Evolutionary conservation across 1,140 invertebrate species (phyloP).

Genomic region (Onthophagus taurus): DNA sequence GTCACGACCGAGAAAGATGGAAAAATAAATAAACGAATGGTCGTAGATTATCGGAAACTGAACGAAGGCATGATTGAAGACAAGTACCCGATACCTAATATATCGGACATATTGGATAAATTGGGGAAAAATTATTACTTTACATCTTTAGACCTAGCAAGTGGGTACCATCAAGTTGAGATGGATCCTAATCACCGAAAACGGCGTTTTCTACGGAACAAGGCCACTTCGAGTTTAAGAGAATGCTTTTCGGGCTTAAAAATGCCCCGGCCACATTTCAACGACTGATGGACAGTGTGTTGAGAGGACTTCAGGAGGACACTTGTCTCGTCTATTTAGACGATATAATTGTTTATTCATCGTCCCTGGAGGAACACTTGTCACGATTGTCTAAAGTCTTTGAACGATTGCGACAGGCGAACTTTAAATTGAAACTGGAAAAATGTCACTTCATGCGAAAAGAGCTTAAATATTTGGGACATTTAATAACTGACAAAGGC

Average conservation of each 20-base stretch:
- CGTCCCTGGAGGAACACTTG: constrained; percentile 27
- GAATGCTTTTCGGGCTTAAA: constrained; percentile 7
- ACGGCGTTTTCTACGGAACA: constrained; percentile 25
- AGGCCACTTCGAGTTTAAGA: constrained; percentile 8
- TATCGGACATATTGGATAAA: constrained; percentile 4
- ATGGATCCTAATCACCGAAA: constrained; percentile 29
- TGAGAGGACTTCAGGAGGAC: constrained; percentile 4
- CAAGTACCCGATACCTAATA: constrained; percentile 2
- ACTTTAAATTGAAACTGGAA: constrained; percentile 21
- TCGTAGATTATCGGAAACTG: constrained; percentile 32
- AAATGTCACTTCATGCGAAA: constrained; percentile 24
- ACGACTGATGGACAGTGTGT: constrained; percentile 3
- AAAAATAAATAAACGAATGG: constrained; percentile 21
- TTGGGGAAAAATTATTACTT: constrained; percentile 3
- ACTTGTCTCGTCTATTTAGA: constrained; percentile 34
- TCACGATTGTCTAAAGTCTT: no score
- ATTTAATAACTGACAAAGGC: constrained; percentile 31
- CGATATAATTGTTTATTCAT: constrained; percentile 35
- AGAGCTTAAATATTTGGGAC: constrained; percentile 3
- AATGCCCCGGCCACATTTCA: constrained; percentile 19
- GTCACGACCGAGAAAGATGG: constrained; percentile 31
- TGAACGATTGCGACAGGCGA: constrained; percentile 21
- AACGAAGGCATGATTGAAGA: neutral
- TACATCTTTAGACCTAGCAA: constrained; percentile 21
- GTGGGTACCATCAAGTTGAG: constrained; percentile 7